Evolutionary conservation across 2,888 invertebrate genomes (phyloP).

Genomic region (Vesta saturnalis): DNA sequence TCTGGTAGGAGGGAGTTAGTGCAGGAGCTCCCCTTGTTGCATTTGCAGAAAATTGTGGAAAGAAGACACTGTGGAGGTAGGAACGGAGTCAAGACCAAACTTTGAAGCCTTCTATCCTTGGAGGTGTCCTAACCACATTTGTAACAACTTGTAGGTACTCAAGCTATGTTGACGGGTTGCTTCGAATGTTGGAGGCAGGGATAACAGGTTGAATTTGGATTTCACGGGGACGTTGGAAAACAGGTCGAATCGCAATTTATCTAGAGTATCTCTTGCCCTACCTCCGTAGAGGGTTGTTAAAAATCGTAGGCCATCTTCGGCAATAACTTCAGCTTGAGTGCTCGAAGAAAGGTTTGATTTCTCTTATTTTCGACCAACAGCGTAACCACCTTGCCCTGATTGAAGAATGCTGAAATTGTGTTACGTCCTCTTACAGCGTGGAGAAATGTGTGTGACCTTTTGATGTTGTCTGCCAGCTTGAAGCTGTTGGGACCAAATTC

Average conservation of each 20-base stretch:
- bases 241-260: background rate
- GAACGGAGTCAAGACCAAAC: background rate
- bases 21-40: background rate
- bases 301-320: background rate
- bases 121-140: background rate
- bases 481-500: too few species aligned
- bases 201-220: background rate
- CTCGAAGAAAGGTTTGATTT: background rate
- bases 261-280: background rate
- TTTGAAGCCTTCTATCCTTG: background rate
- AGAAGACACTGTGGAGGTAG: background rate
- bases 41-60: background rate
- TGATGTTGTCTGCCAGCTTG: background rate
- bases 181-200: background rate
- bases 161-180: background rate
- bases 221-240: background rate
- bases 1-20: background rate
- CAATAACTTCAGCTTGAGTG: background rate
- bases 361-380: background rate
- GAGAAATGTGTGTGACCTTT: background rate
- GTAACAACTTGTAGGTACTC: background rate
- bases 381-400: background rate
- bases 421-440: background rate
- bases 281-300: background rate
- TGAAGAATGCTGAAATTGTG: background rate